Evolutionary conservation across 2,888 invertebrate genomes (phyloP).

Genomic region (Oxyteleia sp.): DNA sequence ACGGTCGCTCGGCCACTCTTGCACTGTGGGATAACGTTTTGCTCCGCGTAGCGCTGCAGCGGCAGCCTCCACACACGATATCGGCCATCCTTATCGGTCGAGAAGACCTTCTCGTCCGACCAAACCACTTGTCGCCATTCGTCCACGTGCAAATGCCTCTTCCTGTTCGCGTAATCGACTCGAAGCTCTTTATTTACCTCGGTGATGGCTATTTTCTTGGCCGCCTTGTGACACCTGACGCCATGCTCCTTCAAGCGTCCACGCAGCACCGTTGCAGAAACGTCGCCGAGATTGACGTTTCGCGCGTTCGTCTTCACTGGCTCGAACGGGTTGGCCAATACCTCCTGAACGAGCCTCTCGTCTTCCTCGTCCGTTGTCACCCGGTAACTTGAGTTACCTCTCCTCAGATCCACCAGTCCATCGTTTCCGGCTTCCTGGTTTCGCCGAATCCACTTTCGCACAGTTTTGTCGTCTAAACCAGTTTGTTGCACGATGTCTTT

Average conservation of each 20-base stretch:
- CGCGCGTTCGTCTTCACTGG: not conserved
- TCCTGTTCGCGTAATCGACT: not conserved
- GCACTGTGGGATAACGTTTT: not conserved
- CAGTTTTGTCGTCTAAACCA: not conserved
- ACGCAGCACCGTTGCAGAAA: not conserved
- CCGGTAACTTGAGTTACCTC: not conserved
- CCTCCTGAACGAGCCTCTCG: not conserved
- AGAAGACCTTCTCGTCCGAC: slow-evolving; percentile 15
- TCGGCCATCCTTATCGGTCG: slow-evolving; percentile 11
- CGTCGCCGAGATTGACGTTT: not conserved
- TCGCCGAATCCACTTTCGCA: slow-evolving; percentile 3
- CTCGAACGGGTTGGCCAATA: not conserved
- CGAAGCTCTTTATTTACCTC: not conserved
- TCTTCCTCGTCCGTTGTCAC: not conserved
- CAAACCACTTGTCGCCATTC: slow-evolving; percentile 3
- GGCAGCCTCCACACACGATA: slow-evolving; percentile 7
- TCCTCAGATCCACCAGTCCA: not conserved
- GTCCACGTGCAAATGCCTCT: not conserved
- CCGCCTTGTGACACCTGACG: slow-evolving; percentile 4
- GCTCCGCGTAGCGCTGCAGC: not conserved
- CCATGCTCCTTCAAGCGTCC: slow-evolving; percentile 9
- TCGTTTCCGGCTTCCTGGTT: not conserved
- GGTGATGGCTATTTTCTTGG: not conserved
- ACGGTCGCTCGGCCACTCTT: slow-evolving; percentile 9
- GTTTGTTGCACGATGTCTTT: not conserved